These are phyloP conservation scores for Hartigia nigra DNA, from an alignment of 2,888 invertebrate species.

Conservation along the genomic window DNA sequence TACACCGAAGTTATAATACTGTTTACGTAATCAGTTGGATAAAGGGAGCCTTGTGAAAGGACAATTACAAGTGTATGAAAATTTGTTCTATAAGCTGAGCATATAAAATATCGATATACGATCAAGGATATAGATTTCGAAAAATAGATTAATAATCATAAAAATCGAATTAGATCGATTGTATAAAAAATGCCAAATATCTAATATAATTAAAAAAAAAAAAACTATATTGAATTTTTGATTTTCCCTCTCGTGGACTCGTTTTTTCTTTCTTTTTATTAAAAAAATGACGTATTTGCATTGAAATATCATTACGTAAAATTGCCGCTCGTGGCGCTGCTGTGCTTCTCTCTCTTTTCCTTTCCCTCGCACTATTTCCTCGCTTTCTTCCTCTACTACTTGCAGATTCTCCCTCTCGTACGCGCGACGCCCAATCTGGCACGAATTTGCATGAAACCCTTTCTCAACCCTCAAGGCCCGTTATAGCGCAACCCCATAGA, in stretches of 20 bases:
- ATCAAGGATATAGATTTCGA: too few relatives aligned
- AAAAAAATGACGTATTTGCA: constrained; percentile 43
- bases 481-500: constrained; percentile 22
- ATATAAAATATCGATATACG: too few relatives aligned
- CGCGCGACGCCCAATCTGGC: constrained; percentile 46
- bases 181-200: too few relatives aligned
- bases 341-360: constrained; percentile 4
- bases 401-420: constrained; percentile 2
- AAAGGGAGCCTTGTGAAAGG: too few relatives aligned
- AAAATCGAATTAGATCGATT: too few relatives aligned
- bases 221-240: constrained; percentile 24
- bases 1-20: too few relatives aligned
- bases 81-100: too few relatives aligned
- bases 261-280: constrained; percentile 35
- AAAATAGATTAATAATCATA: too few relatives aligned
- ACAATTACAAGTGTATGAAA: too few relatives aligned
- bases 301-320: constrained; percentile 25
- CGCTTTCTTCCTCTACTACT: constrained; percentile 12
- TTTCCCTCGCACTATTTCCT: not conserved
- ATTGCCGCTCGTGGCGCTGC: not conserved
- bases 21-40: too few relatives aligned
- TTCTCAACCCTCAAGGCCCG: constrained; percentile 37
- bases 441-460: constrained; percentile 56
- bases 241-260: constrained; percentile 32
- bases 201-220: too few relatives aligned